Conservation (phyloP, 2,797 vertebrate genomes). For the Melanotaenia trifasciata region DNA sequence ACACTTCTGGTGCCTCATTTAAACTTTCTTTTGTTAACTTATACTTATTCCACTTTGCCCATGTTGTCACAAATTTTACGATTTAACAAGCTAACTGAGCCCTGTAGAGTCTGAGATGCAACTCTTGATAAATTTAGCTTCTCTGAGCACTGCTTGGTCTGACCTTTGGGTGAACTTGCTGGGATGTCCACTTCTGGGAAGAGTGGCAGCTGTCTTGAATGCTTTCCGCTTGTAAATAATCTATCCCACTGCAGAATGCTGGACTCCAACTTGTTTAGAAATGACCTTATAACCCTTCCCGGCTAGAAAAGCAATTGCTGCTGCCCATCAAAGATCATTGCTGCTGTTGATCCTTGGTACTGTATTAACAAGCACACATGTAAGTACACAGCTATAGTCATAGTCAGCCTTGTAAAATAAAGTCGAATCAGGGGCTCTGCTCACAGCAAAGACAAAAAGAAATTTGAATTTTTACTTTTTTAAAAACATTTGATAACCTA, state of each 20-base stretch:
- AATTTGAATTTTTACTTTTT: too few relatives aligned
- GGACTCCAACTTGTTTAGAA: background rate
- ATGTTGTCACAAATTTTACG: background rate
- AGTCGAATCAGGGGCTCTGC: background rate
- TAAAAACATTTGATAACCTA: too few relatives aligned
- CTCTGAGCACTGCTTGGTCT: background rate
- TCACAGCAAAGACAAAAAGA: background rate
- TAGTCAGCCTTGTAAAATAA: background rate
- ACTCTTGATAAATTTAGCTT: background rate
- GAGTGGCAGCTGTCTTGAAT: background rate
- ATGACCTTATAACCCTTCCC: background rate
- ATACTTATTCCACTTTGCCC: background rate
- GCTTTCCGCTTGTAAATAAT: background rate
- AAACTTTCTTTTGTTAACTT: background rate
- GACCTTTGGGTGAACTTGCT: background rate
- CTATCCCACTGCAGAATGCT: background rate
- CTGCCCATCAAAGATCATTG: background rate
- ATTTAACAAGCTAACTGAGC: background rate
- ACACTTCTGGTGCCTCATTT: too few relatives aligned
- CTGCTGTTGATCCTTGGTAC: background rate
- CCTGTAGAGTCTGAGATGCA: background rate
- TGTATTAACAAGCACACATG: background rate
- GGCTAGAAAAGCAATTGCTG: background rate
- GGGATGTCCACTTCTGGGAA: background rate
- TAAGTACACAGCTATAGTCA: too few relatives aligned